Evolutionary conservation across 2,888 invertebrate species (phyloP).

Genomic region (Lydus trimaculatus): DNA sequence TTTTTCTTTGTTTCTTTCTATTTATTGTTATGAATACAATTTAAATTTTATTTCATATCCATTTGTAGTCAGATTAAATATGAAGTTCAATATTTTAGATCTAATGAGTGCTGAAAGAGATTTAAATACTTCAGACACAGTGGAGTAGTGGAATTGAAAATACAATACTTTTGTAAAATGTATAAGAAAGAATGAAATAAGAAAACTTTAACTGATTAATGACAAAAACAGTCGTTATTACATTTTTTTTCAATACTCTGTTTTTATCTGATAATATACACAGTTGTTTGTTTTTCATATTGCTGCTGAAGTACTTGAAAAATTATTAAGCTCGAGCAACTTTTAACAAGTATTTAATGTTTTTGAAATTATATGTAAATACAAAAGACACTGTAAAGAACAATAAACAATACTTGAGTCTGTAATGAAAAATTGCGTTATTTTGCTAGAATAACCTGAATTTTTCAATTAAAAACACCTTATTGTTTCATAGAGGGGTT

Average conservation of each 20-base stretch:
- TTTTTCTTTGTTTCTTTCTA: not conserved
- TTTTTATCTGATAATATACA: not conserved
- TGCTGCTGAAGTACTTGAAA: not conserved
- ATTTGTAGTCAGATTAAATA: not conserved
- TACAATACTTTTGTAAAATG: not conserved
- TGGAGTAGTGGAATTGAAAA: not conserved
- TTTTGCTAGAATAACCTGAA: too few relatives aligned
- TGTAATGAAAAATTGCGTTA: too few relatives aligned
- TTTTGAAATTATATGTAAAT: not conserved
- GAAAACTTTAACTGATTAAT: not conserved
- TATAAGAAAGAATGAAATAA: not conserved
- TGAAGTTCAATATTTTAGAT: not conserved
- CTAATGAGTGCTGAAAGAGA: not conserved
- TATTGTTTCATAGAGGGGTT: too few relatives aligned
- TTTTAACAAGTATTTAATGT: not conserved
- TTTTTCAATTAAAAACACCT: too few relatives aligned
- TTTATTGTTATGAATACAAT: not conserved
- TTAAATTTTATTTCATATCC: not conserved
- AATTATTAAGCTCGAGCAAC: not conserved
- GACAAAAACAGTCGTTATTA: not conserved
- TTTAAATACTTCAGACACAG: not conserved
- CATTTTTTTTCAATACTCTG: not conserved
- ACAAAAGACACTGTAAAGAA: not conserved
- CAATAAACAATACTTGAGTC: too few relatives aligned
- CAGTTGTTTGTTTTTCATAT: not conserved